Conservation (phyloP, 2,113 vertebrate genomes). For the Pseudolaguvia tuberculata region DNA sequence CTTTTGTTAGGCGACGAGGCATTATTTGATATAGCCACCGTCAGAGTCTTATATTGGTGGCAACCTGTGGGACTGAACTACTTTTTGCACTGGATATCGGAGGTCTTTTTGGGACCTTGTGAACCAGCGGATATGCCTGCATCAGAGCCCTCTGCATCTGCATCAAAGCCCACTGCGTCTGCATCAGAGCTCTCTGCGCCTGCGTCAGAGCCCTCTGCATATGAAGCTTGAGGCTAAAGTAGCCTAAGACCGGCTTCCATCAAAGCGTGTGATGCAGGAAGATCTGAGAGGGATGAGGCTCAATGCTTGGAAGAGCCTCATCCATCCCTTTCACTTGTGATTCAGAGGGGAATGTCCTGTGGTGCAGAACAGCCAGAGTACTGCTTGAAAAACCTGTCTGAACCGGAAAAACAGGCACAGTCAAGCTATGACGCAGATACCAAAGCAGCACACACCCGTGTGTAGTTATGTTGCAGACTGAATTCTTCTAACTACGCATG, state of each 20-base stretch:
- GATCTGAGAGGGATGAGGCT: conserved; percentile 20
- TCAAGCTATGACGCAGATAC: conserved; percentile 14
- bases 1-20: no score
- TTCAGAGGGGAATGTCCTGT: conserved; percentile 21
- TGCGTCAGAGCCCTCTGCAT: no score
- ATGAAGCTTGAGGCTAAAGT: conserved; percentile 32
- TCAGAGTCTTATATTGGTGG: no score
- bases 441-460: conserved; percentile 12
- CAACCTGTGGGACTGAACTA: no score
- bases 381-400: conserved; percentile 46
- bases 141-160: no score
- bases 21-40: no score
- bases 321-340: conserved; percentile 23
- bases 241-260: conserved; percentile 44
- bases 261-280: conserved; percentile 51
- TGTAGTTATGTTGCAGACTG: conserved; percentile 28
- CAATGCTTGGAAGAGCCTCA: conserved; percentile 36
- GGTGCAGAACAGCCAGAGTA: conserved; percentile 31
- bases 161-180: no score
- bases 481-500: conserved; percentile 30
- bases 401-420: conserved; percentile 39
- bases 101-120: no score
- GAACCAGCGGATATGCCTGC: no score
- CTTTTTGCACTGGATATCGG: no score
- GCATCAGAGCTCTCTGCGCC: no score